phyloP scores from a whole-genome alignment of 2,113 vertebrate genomes.

The Enhydra lutris region DNA sequence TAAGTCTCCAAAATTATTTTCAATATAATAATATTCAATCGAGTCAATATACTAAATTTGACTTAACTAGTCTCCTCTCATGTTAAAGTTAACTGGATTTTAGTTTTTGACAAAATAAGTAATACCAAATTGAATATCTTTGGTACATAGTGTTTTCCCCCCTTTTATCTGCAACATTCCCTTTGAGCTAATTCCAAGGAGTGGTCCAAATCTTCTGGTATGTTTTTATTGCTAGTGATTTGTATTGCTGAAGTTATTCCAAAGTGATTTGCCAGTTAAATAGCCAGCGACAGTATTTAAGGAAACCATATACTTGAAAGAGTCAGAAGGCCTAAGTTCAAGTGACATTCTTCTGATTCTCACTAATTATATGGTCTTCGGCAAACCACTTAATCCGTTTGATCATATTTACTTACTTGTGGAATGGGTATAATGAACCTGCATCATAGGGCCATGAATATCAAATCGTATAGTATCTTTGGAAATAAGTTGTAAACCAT shows the following conservation, averaged over 20 bases:
- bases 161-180: neutral
- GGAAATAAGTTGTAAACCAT: neutral
- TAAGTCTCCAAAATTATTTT: neutral
- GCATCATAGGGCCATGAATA: neutral
- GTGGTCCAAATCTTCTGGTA: neutral
- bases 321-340: neutral
- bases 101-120: neutral
- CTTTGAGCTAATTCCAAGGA: neutral
- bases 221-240: neutral
- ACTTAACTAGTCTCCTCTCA: neutral
- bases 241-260: neutral
- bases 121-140: neutral
- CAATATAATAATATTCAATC: neutral
- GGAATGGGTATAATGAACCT: neutral
- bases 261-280: neutral
- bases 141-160: neutral
- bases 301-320: neutral
- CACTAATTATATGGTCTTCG: neutral
- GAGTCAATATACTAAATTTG: neutral
- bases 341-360: neutral
- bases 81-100: conserved; percentile 29
- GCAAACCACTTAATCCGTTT: neutral
- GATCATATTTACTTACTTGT: neutral
- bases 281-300: neutral
- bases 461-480: neutral